A percentile compares a stretch with the other conserved stretches of the same genome.
These are phyloP conservation scores for Drusus annulatus DNA, from an alignment of 1,140 invertebrate species.

Conservation along the genomic window DNA sequence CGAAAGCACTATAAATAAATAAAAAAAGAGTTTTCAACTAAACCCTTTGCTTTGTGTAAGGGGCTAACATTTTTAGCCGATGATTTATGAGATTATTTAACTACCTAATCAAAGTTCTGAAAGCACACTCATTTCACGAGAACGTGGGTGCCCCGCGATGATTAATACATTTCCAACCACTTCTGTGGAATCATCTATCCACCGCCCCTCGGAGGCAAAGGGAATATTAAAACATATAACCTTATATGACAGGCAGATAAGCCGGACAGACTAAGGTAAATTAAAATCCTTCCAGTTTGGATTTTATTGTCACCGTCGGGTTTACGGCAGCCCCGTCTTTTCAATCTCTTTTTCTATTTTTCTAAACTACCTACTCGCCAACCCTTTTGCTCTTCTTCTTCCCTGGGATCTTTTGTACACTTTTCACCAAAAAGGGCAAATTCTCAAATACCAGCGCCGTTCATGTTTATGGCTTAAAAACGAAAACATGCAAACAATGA, in stretches of 20 bases:
- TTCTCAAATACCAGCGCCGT: no score
- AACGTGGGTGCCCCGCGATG: background rate
- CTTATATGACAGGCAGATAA: conserved; percentile 19
- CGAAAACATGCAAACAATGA: no score
- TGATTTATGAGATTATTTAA: no score
- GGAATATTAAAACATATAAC: conserved; percentile 11
- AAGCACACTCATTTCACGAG: background rate
- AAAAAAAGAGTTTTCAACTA: no score
- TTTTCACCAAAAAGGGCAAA: background rate
- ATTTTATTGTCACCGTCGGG: conserved; percentile 39
- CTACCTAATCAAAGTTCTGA: background rate
- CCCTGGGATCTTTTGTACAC: background rate
- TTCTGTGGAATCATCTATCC: no score
- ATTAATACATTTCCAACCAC: background rate
- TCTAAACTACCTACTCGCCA: background rate
- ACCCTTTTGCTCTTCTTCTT: no score
- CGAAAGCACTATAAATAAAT: no score
- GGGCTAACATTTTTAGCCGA: no score
- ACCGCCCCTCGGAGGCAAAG: background rate
- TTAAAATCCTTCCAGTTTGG: conserved; percentile 22
- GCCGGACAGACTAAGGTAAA: conserved; percentile 25
- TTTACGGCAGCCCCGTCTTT: conserved; percentile 2
- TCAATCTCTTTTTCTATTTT: conserved; percentile 21
- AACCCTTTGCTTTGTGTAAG: no score
- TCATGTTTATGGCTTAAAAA: no score